Percentiles rank a stretch among this genome's conserved stretches.
Evolutionary conservation across 1,140 invertebrate species (phyloP).

Genomic region (Glomeris maerens): DNA sequence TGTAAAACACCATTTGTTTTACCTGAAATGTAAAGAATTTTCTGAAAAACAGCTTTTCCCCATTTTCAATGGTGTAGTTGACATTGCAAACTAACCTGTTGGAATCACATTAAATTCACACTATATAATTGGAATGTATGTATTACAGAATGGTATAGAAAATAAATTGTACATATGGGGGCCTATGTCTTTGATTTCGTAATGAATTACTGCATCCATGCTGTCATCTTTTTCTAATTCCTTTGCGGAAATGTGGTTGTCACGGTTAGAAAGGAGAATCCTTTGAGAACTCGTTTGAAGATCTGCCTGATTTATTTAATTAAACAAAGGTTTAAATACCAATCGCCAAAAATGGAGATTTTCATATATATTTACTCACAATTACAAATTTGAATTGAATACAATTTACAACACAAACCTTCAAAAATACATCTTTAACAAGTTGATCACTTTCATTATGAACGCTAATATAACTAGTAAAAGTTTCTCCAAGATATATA

Average conservation of each 20-base stretch:
- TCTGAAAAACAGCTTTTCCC: slow-evolving; percentile 52
- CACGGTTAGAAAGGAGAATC: slow-evolving; percentile 53
- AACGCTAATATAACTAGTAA: slow-evolving; percentile 92
- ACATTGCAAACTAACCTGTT: slow-evolving; percentile 88
- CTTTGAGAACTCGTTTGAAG: slow-evolving; percentile 80
- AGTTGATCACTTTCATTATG: slow-evolving; percentile 80
- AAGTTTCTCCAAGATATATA: slow-evolving; percentile 86
- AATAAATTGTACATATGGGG: slow-evolving; percentile 63
- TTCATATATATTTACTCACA: slow-evolving; percentile 9
- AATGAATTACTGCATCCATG: slow-evolving; percentile 86
- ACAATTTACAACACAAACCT: slow-evolving; percentile 36
- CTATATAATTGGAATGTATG: slow-evolving; percentile 1
- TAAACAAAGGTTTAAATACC: slow-evolving; percentile 11
- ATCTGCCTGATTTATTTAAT: slow-evolving; percentile 48
- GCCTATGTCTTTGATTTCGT: slow-evolving; percentile 96
- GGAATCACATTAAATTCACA: slow-evolving; percentile 24
- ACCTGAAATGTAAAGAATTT: slow-evolving; percentile 97
- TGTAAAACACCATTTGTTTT: slow-evolving; percentile 5
- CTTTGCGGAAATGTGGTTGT: slow-evolving; percentile 42
- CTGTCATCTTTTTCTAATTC: slow-evolving; percentile 66
- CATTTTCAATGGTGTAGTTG: slow-evolving; percentile 56
- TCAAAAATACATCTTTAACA: slow-evolving; percentile 66
- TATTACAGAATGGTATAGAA: slow-evolving; percentile 10
- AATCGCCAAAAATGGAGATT: slow-evolving; percentile 8
- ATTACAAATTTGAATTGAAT: slow-evolving; percentile 3